A percentile compares a stretch with the other conserved stretches of the same genome.
Conservation (phyloP, 2,888 invertebrate genomes). For the Glaucopsyche alexis region DNA sequence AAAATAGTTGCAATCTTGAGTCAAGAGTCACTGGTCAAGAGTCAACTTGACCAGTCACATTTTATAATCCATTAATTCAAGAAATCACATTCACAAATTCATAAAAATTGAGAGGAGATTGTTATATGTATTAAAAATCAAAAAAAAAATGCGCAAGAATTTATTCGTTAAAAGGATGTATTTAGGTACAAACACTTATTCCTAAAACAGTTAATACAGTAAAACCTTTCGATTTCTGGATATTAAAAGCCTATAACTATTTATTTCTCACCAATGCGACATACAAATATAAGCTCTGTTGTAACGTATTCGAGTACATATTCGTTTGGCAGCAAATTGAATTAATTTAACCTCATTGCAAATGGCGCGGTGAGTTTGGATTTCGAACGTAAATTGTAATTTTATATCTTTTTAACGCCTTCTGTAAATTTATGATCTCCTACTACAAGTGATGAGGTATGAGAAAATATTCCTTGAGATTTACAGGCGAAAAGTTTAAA, state of each 20-base stretch:
- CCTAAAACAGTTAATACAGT: not conserved
- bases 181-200: not conserved
- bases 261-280: not conserved
- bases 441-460: not conserved
- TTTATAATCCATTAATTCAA: too few species aligned
- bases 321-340: not conserved
- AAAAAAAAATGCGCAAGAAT: too few species aligned
- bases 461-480: not conserved
- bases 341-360: constrained; percentile 17
- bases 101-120: too few species aligned
- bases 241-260: constrained; percentile 3
- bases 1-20: too few species aligned
- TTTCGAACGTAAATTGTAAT: constrained; percentile 17
- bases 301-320: not conserved
- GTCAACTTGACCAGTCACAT: too few species aligned
- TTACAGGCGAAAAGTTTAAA: not conserved
- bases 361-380: constrained; percentile 19
- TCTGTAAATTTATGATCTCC: constrained; percentile 7
- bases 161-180: not conserved
- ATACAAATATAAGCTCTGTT: not conserved
- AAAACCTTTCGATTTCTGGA: constrained; percentile 9
- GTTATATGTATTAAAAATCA: too few species aligned
- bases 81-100: too few species aligned
- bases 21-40: too few species aligned
- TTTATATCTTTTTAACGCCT: constrained; percentile 20